A percentile compares a stretch with the other conserved stretches of the same genome.
Evolutionary conservation across 2,888 invertebrate genomes (phyloP).

Genomic region (Pollenia griseotomentosa): DNA sequence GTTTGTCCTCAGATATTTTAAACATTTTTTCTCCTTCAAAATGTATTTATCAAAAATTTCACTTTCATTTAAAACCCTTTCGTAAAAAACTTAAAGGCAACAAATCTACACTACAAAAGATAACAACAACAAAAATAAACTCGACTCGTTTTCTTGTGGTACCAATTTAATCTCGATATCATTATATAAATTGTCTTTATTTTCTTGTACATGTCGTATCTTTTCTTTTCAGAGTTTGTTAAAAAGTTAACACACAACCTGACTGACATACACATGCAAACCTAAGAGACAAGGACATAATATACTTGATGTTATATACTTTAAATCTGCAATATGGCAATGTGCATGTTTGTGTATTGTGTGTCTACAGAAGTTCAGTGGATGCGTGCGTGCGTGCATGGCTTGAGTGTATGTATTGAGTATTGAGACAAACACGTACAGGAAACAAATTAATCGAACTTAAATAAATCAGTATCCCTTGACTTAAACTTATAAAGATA

Average conservation of each 20-base stretch:
- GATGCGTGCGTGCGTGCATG: no score
- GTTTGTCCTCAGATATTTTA: no score
- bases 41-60: no score
- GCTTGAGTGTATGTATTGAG: no score
- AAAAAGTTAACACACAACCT: constrained; percentile 22
- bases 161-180: constrained; percentile 27
- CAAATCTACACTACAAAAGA: neutral
- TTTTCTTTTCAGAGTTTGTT: constrained; percentile 41
- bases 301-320: constrained; percentile 48
- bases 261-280: constrained; percentile 20
- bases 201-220: constrained; percentile 5
- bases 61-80: no score
- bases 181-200: constrained; percentile 41
- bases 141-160: constrained; percentile 10
- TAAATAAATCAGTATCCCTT: constrained; percentile 83
- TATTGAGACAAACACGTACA: constrained; percentile 73
- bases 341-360: constrained; percentile 61
- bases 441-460: constrained; percentile 84
- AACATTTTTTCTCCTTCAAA: no score
- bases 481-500: constrained; percentile 72
- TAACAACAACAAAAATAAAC: neutral
- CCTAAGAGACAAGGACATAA: constrained; percentile 43
- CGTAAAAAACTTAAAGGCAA: neutral
- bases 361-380: constrained; percentile 45
- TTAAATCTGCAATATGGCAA: constrained; percentile 24